These are phyloP conservation scores for Leuciscus waleckii DNA, from an alignment of 2,797 vertebrate genomes.

Conservation along the genomic window DNA sequence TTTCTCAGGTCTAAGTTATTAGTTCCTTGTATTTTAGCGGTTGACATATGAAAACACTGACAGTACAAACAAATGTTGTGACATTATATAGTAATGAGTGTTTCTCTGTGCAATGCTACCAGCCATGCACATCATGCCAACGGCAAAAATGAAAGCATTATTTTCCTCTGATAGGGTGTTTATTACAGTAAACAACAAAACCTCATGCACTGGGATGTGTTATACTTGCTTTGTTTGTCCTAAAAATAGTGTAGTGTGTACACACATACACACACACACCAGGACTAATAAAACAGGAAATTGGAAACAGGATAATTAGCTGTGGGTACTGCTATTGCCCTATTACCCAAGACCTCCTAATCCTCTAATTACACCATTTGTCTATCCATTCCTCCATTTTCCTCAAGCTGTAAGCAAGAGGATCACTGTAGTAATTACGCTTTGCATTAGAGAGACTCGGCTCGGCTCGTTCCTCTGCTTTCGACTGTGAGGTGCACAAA, in stretches of 20 bases:
- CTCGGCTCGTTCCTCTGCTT: conserved; percentile 28
- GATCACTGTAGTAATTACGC: conserved; percentile 59
- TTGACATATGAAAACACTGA: neutral
- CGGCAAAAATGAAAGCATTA: conserved; percentile 25
- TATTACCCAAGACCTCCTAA: conserved; percentile 65
- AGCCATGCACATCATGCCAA: conserved; percentile 36
- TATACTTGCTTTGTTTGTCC: conserved; percentile 26
- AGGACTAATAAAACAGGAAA: conserved; percentile 53
- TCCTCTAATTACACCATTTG: conserved; percentile 69
- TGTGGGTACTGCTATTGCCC: conserved; percentile 58
- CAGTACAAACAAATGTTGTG: neutral
- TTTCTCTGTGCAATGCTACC: conserved; percentile 7
- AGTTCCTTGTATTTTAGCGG: neutral
- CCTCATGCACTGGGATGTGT: conserved; percentile 32
- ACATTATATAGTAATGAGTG: conserved; percentile 40
- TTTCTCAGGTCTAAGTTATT: conserved; percentile 27
- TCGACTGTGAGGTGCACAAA: conserved; percentile 28
- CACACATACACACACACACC: conserved; percentile 11
- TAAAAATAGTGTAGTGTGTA: neutral
- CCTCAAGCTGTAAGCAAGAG: conserved; percentile 64
- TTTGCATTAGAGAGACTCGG: conserved; percentile 54
- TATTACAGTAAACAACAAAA: conserved; percentile 46
- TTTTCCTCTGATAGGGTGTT: conserved; percentile 40
- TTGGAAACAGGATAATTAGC: conserved; percentile 63
- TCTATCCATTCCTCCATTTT: conserved; percentile 64